Conservation (phyloP, 2,797 vertebrate genomes). For the Rhabdomys pumilio region DNA sequence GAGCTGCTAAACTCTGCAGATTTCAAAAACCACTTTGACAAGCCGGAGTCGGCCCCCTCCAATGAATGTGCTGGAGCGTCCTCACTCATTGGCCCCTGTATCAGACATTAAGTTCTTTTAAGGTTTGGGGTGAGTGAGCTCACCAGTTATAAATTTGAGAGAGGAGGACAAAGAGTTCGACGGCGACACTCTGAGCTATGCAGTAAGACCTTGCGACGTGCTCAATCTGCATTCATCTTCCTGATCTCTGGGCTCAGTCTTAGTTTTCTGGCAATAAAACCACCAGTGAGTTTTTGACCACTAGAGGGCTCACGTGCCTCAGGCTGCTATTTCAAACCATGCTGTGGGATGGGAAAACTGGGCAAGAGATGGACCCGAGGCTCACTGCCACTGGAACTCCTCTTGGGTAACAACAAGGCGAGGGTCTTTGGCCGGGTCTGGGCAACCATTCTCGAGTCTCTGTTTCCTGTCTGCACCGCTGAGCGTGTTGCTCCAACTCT, state of each 20-base stretch:
- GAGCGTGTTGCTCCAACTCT: background rate
- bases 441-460: background rate
- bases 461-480: constrained; percentile 5
- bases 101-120: background rate
- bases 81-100: background rate
- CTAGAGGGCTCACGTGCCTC: constrained; percentile 45
- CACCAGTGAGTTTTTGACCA: background rate
- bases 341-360: accelerated
- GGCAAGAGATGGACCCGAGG: background rate
- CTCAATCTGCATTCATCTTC: background rate
- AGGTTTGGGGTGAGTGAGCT: background rate
- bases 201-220: accelerated
- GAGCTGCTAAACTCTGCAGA: background rate
- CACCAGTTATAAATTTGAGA: background rate
- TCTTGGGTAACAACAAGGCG: background rate
- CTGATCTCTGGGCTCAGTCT: no score
- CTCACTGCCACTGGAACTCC: background rate
- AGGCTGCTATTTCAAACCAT: accelerated
- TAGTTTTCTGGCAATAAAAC: background rate
- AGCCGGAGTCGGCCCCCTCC: no score
- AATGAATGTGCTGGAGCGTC: background rate
- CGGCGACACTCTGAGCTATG: background rate
- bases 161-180: background rate
- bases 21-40: background rate
- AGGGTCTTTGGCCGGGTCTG: background rate